Conservation (phyloP, 2,888 invertebrate genomes). For the Rapana venosa region DNA sequence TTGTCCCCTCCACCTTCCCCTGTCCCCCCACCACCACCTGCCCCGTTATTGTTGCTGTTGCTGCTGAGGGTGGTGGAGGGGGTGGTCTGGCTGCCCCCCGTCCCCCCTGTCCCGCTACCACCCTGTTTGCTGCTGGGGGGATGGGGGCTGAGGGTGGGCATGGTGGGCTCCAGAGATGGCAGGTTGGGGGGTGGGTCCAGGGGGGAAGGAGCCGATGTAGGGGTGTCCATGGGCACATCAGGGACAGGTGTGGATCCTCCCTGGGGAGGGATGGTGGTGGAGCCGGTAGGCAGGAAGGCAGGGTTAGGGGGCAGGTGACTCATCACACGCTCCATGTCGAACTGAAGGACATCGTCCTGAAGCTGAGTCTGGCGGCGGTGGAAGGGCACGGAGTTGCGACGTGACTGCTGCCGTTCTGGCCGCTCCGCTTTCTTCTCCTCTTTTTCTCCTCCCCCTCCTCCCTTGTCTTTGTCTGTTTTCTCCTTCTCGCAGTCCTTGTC, state of each 20-base stretch:
- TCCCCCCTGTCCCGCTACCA: constrained; percentile 46
- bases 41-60: neutral
- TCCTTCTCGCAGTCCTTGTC: constrained; percentile 69
- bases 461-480: constrained; percentile 49
- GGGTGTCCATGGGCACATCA: constrained; percentile 81
- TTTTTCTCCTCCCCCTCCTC: constrained; percentile 54
- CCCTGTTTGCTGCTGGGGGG: constrained; percentile 79
- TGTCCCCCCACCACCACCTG: neutral
- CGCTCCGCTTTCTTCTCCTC: constrained; percentile 65
- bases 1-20: constrained; percentile 15
- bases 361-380: constrained; percentile 74
- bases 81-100: neutral
- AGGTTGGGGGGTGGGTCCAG: constrained; percentile 81
- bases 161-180: constrained; percentile 81
- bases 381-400: constrained; percentile 75
- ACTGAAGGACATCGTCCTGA: constrained; percentile 72
- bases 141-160: constrained; percentile 87
- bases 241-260: constrained; percentile 52
- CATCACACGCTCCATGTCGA: constrained; percentile 72
- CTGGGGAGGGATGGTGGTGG: constrained; percentile 55
- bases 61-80: neutral
- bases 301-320: constrained; percentile 78
- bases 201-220: constrained; percentile 85
- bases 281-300: constrained; percentile 58
- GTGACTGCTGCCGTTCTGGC: constrained; percentile 70